Evolutionary conservation across 1,140 invertebrate species (phyloP).

Genomic region (Calliphora vicina): DNA sequence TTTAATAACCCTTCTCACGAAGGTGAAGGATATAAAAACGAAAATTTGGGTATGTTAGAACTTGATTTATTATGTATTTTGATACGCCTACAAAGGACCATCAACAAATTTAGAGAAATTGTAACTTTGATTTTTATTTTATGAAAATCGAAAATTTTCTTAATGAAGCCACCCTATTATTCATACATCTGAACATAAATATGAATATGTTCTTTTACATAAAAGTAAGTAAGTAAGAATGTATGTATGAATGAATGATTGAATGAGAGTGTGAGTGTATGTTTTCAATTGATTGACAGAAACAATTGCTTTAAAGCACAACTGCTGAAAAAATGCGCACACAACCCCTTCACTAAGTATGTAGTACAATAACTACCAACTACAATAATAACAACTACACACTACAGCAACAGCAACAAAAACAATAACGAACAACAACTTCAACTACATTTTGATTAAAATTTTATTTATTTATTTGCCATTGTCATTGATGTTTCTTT

Average conservation of each 20-base stretch:
- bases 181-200: too few species aligned
- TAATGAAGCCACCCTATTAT: too few species aligned
- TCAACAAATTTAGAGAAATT: too few species aligned
- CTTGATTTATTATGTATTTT: too few species aligned
- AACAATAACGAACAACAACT: not conserved
- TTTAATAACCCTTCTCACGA: too few species aligned
- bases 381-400: not conserved
- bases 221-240: too few species aligned
- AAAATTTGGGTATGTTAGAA: too few species aligned
- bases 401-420: not conserved
- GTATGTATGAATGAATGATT: not conserved
- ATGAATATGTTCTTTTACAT: too few species aligned
- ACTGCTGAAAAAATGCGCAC: conserved; percentile 31
- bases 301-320: conserved; percentile 29
- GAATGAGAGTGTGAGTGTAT: not conserved
- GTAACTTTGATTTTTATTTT: too few species aligned
- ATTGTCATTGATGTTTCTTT: conserved; percentile 22
- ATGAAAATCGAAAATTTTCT: too few species aligned
- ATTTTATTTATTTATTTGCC: conserved; percentile 29
- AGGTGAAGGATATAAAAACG: too few species aligned
- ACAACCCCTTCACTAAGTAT: conserved; percentile 30
- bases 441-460: conserved; percentile 31
- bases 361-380: conserved; percentile 4
- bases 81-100: too few species aligned
- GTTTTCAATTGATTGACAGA: conserved; percentile 23